Evolutionary conservation across 1,140 invertebrate genomes (phyloP), one percentile per base, ranked within the genome.

Genomic region (Aphidius ervi): DNA sequence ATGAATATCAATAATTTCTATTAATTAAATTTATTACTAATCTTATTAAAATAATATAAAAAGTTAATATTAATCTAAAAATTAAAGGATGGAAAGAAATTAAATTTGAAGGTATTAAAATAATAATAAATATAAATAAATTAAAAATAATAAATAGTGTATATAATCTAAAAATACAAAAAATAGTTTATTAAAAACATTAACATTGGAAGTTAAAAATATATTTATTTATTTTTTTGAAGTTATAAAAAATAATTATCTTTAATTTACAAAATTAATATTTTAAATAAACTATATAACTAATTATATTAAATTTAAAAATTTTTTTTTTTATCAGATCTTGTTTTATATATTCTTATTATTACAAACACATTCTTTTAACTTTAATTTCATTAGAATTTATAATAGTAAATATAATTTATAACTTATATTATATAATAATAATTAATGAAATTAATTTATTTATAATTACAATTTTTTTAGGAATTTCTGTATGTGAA

Each of bases 31-130:
- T 73, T 67, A 67, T 67, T 41, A 74, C 65, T 67, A 81, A 47
- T 59, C 69, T 75, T 53, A 76, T 71, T 65, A 80, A 65, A 62
- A 79, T 64, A 45, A 78, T 82, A 78, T 81, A 79, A 41, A 75
- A 67, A 68, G 82, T 70, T 68, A 82, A 68, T 55, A 76, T 73
- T 71, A 82, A 67, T 65, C 79, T 80, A 74, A 82, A 76, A 31
- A 76, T 74, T 70, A 83, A 59, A 31, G 81, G 82, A 46, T 82
- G 76, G 31, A 48, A 50, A 9, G 9, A 9, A 49, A 49, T 49
- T 49, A 9, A 20, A 20, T 49, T 49, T 60, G 75, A 78, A 69
- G 81, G 65, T 68, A 75, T 75, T 59, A 79, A 63, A 70, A 82
- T 75, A 66, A 71, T 67, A 63, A 73, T 62, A 46, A 67, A 73